Conservation (phyloP, 2,113 vertebrate genomes). For the Grammomys dolichurus region DNA sequence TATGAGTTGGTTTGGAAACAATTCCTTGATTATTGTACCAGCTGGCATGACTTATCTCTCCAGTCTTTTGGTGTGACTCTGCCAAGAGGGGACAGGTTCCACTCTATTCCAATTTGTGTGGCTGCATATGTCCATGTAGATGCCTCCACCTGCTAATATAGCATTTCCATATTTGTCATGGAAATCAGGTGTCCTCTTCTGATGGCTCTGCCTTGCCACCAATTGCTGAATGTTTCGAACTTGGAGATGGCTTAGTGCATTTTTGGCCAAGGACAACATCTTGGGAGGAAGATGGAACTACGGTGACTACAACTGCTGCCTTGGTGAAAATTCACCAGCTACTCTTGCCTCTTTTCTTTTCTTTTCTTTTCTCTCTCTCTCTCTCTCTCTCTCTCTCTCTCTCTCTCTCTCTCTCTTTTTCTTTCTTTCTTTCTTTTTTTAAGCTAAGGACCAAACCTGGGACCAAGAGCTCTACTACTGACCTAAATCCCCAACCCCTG, state of each 20-base stretch:
- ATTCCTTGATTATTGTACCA: conserved; percentile 60
- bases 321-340: no score
- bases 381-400: no score
- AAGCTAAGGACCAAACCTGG: not conserved
- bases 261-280: no score
- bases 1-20: conserved; percentile 61
- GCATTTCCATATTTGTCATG: conserved; percentile 88
- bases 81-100: conserved; percentile 95
- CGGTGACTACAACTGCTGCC: no score
- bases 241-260: conserved; percentile 18
- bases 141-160: conserved; percentile 82
- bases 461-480: not conserved
- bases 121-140: conserved; percentile 86
- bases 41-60: conserved; percentile 83
- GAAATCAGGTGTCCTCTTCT: conserved; percentile 85
- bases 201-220: conserved; percentile 83
- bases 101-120: conserved; percentile 90
- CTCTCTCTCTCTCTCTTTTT: no score
- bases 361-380: no score
- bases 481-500: not conserved
- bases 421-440: not conserved
- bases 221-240: conserved; percentile 84
- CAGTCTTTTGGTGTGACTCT: conserved; percentile 92
- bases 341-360: no score
- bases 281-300: no score